Conservation (phyloP, 2,797 vertebrate species). For the Cuculus canorus region DNA sequence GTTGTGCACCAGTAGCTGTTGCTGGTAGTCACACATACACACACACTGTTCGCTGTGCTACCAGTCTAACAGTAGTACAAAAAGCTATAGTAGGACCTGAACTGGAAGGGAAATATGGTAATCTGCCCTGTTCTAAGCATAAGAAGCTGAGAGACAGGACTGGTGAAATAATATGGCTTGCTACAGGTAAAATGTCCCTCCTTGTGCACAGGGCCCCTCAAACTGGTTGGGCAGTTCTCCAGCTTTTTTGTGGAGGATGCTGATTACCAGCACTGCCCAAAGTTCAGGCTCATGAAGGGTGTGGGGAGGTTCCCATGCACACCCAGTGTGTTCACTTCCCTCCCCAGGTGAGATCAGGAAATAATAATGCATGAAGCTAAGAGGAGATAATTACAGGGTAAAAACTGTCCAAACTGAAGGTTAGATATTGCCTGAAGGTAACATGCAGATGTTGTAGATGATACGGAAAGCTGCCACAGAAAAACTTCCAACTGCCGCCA, state of each 20-base stretch:
- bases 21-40: background rate
- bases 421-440: constrained; percentile 26
- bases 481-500: background rate
- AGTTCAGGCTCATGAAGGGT: constrained; percentile 37
- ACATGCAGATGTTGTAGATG: background rate
- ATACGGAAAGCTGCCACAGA: background rate
- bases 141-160: background rate
- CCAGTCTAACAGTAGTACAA: background rate
- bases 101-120: background rate
- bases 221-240: constrained; percentile 6
- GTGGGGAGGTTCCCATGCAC: constrained; percentile 59
- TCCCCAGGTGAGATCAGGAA: constrained; percentile 40
- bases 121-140: background rate
- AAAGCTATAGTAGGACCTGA: background rate
- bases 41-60: background rate
- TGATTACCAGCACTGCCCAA: background rate
- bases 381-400: constrained; percentile 51
- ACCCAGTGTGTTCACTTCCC: constrained; percentile 31
- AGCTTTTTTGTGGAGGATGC: background rate
- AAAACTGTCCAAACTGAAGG: constrained; percentile 2
- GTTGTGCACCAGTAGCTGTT: background rate
- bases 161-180: background rate
- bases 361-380: constrained; percentile 5
- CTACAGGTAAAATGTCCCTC: background rate
- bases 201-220: background rate